A percentile compares a stretch with the other conserved stretches of the same genome.
Conservation (phyloP, 2,888 invertebrate genomes). For the Ischnus inquisitorius region DNA sequence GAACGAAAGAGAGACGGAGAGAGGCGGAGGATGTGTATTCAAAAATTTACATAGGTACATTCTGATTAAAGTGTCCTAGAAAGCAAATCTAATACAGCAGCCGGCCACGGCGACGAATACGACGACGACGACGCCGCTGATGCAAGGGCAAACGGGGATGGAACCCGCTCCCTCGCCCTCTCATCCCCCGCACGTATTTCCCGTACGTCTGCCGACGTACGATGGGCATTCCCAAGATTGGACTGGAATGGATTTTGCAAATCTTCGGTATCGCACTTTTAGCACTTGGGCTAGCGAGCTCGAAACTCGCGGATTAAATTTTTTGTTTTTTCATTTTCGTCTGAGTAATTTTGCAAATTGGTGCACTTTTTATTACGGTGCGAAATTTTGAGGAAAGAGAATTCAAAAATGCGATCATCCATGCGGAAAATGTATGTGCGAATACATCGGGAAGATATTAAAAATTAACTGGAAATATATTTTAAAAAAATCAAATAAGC, state of each 20-base stretch:
- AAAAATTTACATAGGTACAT: conserved; percentile 86
- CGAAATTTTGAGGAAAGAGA: no score
- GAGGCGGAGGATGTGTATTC: conserved; percentile 83
- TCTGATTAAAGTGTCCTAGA: conserved; percentile 85
- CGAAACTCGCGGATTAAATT: neutral
- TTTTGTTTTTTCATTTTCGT: neutral
- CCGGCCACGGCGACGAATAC: conserved; percentile 65
- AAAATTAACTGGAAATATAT: no score
- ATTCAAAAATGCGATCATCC: no score
- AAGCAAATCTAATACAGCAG: conserved; percentile 85
- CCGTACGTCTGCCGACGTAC: conserved; percentile 44
- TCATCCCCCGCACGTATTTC: conserved; percentile 28
- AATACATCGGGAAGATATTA: no score
- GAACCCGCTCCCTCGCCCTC: conserved; percentile 19
- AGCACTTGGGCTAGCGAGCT: conserved; percentile 6
- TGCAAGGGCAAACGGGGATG: conserved; percentile 23
- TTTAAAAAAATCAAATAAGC: no score
- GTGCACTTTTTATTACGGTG: no score
- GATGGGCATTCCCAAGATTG: conserved; percentile 46
- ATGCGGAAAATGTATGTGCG: no score
- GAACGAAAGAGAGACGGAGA: conserved; percentile 38
- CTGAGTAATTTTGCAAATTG: neutral
- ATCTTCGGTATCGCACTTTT: conserved; percentile 48
- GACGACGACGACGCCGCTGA: conserved; percentile 52
- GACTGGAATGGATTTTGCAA: conserved; percentile 51